Percentiles rank a stretch among this genome's conserved stretches.
Evolutionary conservation across 2,888 invertebrate species (phyloP).

Genomic region (Drosophila neonasuta): DNA sequence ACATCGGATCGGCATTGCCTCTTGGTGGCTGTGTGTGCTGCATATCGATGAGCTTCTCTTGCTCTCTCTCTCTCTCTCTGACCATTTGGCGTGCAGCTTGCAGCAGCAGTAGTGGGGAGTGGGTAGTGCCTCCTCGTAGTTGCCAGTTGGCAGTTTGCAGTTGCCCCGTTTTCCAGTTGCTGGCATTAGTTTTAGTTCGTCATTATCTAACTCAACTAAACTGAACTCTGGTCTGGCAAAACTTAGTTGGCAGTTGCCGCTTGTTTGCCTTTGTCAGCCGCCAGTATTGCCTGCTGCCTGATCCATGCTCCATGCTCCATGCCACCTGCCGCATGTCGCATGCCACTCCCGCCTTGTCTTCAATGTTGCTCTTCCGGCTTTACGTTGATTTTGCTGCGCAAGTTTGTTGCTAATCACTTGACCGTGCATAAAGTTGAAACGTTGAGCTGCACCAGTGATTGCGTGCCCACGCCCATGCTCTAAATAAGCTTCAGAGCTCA

Average conservation of each 20-base stretch:
- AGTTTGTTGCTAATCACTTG: slow-evolving; percentile 78
- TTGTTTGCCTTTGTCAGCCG: slow-evolving; percentile 67
- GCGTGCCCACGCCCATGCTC: slow-evolving; percentile 47
- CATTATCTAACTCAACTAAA: slow-evolving; percentile 68
- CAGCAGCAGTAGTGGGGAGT: background rate
- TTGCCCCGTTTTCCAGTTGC: slow-evolving; percentile 15
- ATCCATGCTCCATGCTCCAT: background rate
- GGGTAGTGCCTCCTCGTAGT: background rate
- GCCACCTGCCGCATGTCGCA: slow-evolving; percentile 6
- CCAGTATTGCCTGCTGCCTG: slow-evolving; percentile 16
- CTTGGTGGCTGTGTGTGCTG: slow-evolving; percentile 52
- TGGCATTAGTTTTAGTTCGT: slow-evolving; percentile 65
- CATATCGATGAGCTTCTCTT: slow-evolving; percentile 63
- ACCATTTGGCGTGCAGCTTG: slow-evolving; percentile 28
- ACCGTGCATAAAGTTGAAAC: slow-evolving; percentile 69
- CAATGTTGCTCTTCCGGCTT: slow-evolving; percentile 49
- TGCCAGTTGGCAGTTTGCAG: slow-evolving; percentile 5
- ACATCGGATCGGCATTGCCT: slow-evolving; percentile 14
- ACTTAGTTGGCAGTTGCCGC: slow-evolving; percentile 63
- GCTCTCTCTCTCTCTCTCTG: too few relatives aligned
- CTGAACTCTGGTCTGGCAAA: slow-evolving; percentile 49
- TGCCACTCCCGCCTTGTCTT: slow-evolving; percentile 8
- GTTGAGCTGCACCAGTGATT: slow-evolving; percentile 62
- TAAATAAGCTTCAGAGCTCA: slow-evolving; percentile 1
- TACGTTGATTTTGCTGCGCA: slow-evolving; percentile 65